These are phyloP conservation scores for Planiliza haematocheilus DNA, from an alignment of 2,113 vertebrate genomes.

Conservation along the genomic window DNA sequence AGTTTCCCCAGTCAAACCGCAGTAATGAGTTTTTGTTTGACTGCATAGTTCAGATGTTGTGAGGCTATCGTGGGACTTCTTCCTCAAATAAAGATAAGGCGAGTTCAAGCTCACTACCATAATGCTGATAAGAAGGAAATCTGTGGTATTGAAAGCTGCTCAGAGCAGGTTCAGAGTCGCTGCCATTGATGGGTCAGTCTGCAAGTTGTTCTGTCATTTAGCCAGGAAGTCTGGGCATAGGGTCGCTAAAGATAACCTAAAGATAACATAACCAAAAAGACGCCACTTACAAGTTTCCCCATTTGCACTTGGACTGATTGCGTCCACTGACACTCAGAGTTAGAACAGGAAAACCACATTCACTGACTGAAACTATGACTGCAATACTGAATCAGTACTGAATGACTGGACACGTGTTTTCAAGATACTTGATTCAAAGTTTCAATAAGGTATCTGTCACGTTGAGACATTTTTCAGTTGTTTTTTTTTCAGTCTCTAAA, in stretches of 20 bases:
- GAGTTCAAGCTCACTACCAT: neutral
- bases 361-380: neutral
- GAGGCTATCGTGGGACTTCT: neutral
- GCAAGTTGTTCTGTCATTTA: too few species aligned
- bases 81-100: slow-evolving; percentile 12
- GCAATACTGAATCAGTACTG: too few species aligned
- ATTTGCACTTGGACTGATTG: too few species aligned
- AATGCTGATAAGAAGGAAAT: slow-evolving; percentile 9
- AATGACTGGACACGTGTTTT: neutral
- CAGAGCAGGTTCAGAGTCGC: neutral
- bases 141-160: neutral
- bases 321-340: neutral
- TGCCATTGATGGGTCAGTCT: neutral
- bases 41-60: neutral
- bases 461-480: neutral
- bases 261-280: too few species aligned
- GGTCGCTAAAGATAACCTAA: neutral
- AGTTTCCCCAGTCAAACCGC: slow-evolving; percentile 6
- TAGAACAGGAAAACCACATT: slow-evolving; percentile 15
- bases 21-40: neutral
- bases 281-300: too few species aligned
- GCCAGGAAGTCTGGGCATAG: neutral
- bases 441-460: neutral
- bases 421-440: neutral
- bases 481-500: neutral